Percentiles rank a stretch among this genome's conserved stretches.
Conservation (phyloP, 53 echinoderm and acorn worm species). For the Paelopatides confundens region DNA sequence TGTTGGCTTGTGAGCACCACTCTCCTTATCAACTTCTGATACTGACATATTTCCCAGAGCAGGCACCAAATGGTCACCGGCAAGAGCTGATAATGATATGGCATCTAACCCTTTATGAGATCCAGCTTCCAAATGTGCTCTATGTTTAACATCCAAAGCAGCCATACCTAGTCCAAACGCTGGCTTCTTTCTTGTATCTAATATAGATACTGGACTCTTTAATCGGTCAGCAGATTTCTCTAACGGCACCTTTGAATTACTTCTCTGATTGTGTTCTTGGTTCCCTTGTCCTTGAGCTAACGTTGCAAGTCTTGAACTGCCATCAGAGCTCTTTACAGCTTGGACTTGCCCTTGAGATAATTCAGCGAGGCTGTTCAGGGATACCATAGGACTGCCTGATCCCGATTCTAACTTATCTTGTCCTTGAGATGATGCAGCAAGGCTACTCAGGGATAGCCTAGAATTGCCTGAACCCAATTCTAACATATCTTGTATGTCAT, state of each 20-base stretch:
- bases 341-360: neutral
- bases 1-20: neutral
- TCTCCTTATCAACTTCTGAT: neutral
- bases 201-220: neutral
- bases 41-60: neutral
- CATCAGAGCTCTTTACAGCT: neutral
- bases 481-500: neutral
- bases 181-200: neutral
- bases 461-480: neutral
- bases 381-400: neutral
- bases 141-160: neutral
- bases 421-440: too few species aligned
- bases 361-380: neutral
- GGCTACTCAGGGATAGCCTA: neutral
- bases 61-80: neutral
- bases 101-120: neutral
- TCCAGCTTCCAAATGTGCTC: neutral
- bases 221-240: neutral
- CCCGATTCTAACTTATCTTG: neutral
- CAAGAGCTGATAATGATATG: neutral
- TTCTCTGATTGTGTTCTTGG: neutral
- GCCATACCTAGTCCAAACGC: neutral
- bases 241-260: neutral
- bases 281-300: neutral
- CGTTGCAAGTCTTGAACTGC: neutral